Percentiles rank a stretch among this genome's conserved stretches.
These are phyloP conservation scores for Gerris buenoi DNA, from an alignment of 1,140 invertebrate genomes.

Conservation along the genomic window DNA sequence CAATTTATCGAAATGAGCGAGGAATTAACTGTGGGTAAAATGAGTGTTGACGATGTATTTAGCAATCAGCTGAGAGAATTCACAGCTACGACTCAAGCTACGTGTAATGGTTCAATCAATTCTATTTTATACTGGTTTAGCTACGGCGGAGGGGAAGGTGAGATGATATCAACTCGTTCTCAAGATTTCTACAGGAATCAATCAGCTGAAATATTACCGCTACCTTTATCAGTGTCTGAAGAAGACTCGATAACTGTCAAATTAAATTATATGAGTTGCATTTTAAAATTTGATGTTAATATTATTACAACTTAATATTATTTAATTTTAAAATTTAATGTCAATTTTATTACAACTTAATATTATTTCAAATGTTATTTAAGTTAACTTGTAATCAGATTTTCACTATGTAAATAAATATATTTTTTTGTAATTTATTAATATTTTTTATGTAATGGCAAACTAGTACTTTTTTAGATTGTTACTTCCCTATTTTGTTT, in stretches of 20 bases:
- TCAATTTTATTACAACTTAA: too few relatives aligned
- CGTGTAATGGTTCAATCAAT: not conserved
- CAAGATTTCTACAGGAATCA: not conserved
- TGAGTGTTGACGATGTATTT: not conserved
- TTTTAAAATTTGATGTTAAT: slow-evolving; percentile 14
- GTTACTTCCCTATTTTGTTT: too few relatives aligned
- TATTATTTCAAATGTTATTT: too few relatives aligned
- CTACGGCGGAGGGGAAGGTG: too few relatives aligned
- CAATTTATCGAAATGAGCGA: not conserved
- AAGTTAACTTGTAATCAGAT: too few relatives aligned
- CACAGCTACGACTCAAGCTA: not conserved
- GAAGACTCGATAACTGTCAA: too few relatives aligned
- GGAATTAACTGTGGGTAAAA: not conserved
- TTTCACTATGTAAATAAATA: too few relatives aligned
- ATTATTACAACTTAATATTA: slow-evolving; percentile 3
- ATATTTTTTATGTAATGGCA: too few relatives aligned
- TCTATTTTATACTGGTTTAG: not conserved
- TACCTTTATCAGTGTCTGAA: too few relatives aligned
- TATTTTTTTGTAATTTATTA: too few relatives aligned
- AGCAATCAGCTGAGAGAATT: not conserved
- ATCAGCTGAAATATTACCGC: not conserved
- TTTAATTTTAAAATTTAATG: too few relatives aligned
- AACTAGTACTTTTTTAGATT: too few relatives aligned
- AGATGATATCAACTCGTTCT: not conserved
- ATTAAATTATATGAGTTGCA: not conserved